These are phyloP conservation scores for Choloepus didactylus DNA, from an alignment of 2,797 vertebrate genomes.

Conservation along the genomic window DNA sequence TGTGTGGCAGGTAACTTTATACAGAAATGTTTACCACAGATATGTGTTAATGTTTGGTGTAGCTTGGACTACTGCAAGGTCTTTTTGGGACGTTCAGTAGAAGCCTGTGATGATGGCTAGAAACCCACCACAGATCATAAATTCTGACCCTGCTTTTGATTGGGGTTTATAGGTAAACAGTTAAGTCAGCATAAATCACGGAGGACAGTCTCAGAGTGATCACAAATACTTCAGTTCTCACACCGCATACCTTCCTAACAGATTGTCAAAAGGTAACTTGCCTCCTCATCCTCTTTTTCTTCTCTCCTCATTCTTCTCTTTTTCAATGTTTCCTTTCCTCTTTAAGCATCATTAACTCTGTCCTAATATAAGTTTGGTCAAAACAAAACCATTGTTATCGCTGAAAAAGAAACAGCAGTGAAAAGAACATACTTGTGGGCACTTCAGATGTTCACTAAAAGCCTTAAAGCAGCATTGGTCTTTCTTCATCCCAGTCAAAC, in stretches of 20 bases:
- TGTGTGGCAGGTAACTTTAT: slow-evolving; percentile 94
- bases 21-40: slow-evolving; percentile 96
- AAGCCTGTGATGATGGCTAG: slow-evolving; percentile 88
- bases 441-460: slow-evolving; percentile 98
- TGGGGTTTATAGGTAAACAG: slow-evolving; percentile 90
- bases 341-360: slow-evolving; percentile 86
- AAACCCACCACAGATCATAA: slow-evolving; percentile 88
- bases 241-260: slow-evolving; percentile 87
- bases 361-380: slow-evolving; percentile 90
- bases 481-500: slow-evolving; percentile 92
- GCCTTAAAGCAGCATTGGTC: slow-evolving; percentile 94
- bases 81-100: slow-evolving; percentile 89
- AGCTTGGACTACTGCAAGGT: slow-evolving; percentile 91
- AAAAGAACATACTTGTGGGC: slow-evolving; percentile 98
- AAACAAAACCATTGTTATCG: slow-evolving; percentile 90
- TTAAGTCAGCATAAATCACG: slow-evolving; percentile 90
- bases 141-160: slow-evolving; percentile 89
- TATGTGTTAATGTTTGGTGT: slow-evolving; percentile 95
- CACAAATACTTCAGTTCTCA: slow-evolving; percentile 83
- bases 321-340: slow-evolving; percentile 82
- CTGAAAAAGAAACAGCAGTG: slow-evolving; percentile 94
- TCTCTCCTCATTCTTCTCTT: slow-evolving; percentile 90
- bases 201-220: slow-evolving; percentile 88
- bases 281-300: slow-evolving; percentile 87
- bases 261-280: slow-evolving; percentile 94